These are phyloP conservation scores for Cheumatopsyche charites DNA, from an alignment of 1,140 invertebrate species.

Conservation along the genomic window DNA sequence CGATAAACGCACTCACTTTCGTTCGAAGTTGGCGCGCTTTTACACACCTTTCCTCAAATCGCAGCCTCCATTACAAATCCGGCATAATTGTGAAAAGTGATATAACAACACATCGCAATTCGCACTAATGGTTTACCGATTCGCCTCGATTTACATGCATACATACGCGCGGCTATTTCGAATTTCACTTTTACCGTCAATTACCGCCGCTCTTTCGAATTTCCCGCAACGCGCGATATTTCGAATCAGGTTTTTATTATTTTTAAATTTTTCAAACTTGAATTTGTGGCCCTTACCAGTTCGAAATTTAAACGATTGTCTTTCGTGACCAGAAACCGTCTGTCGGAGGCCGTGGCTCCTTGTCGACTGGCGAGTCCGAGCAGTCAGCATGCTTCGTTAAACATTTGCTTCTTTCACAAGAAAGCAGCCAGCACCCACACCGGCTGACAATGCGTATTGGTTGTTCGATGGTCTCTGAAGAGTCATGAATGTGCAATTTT, in stretches of 20 bases:
- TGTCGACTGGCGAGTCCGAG: conserved; percentile 11
- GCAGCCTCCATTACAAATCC: too few species aligned
- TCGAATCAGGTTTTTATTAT: too few species aligned
- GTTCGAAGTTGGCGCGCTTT: too few species aligned
- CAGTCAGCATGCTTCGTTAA: background rate
- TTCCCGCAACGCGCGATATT: background rate
- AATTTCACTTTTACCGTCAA: conserved; percentile 3
- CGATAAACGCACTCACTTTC: too few species aligned
- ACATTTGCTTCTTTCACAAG: conserved; percentile 38
- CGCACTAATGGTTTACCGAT: background rate
- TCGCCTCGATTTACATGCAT: background rate
- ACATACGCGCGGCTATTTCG: background rate
- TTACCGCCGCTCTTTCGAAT: background rate
- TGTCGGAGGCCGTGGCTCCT: conserved; percentile 19
- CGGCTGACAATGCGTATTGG: background rate
- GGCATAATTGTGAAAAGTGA: too few species aligned
- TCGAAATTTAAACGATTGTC: too few species aligned
- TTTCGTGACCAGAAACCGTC: background rate
- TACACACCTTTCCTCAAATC: too few species aligned
- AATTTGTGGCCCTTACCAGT: too few species aligned
- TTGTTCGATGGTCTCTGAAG: background rate
- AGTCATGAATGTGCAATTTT: too few species aligned
- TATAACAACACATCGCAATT: too few species aligned
- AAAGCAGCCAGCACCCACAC: conserved; percentile 25
- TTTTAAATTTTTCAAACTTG: too few species aligned